Conservation (phyloP, 2,888 invertebrate species). For the Torymus aiolomorphi region DNA sequence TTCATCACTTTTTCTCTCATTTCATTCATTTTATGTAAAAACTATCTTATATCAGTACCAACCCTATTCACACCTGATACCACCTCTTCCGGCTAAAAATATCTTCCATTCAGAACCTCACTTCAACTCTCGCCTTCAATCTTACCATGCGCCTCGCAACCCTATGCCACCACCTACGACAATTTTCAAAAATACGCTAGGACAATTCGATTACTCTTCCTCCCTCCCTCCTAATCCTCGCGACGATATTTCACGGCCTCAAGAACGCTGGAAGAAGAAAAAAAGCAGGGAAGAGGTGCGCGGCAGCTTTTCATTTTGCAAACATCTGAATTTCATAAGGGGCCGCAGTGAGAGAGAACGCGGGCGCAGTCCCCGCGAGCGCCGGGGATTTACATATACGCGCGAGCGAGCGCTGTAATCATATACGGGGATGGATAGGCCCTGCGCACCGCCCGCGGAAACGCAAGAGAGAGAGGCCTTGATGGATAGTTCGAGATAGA, state of each 20-base stretch:
- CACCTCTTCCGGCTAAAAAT: too few species aligned
- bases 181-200: neutral
- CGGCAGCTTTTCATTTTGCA: conserved; percentile 49
- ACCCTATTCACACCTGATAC: too few species aligned
- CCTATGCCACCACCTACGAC: too few species aligned
- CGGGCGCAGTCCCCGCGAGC: neutral
- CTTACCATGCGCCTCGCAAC: too few species aligned
- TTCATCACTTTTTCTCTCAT: too few species aligned
- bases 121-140: too few species aligned
- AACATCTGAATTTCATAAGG: conserved; percentile 56
- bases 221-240: neutral
- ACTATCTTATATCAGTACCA: too few species aligned
- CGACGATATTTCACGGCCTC: conserved; percentile 22
- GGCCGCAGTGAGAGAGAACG: neutral
- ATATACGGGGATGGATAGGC: conserved; percentile 40
- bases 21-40: too few species aligned
- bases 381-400: conserved; percentile 46
- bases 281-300: neutral
- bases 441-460: neutral
- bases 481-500: conserved; percentile 43
- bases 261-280: neutral
- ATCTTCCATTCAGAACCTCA: too few species aligned
- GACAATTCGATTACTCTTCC: conserved; percentile 16
- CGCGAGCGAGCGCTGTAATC: conserved; percentile 30
- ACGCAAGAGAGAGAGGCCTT: neutral